These are phyloP conservation scores for Cantharis nigra DNA, from an alignment of 2,888 invertebrate species.

Conservation along the genomic window DNA sequence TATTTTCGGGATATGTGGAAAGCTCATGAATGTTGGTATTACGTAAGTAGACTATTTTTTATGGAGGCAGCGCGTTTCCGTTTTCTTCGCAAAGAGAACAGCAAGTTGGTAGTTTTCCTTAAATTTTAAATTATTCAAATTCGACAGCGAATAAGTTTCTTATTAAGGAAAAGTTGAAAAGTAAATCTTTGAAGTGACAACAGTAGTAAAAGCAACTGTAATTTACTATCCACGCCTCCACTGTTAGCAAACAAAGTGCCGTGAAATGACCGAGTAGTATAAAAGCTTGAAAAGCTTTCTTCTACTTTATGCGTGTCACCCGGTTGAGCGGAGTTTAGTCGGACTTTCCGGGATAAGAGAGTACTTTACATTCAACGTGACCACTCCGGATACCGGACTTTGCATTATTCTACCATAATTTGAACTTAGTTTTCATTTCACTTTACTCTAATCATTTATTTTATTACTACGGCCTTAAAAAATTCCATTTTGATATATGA, in stretches of 20 bases:
- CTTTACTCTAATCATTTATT: slow-evolving; percentile 12
- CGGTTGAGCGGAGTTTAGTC: slow-evolving; percentile 31
- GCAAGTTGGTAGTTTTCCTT: neutral
- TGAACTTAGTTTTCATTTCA: slow-evolving; percentile 8
- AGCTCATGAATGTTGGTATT: slow-evolving; percentile 7
- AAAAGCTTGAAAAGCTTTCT: slow-evolving; percentile 33
- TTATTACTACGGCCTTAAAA: neutral
- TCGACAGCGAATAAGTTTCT: neutral
- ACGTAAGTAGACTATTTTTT: slow-evolving; percentile 10
- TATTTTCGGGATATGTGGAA: slow-evolving; percentile 35
- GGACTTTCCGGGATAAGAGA: slow-evolving; percentile 34
- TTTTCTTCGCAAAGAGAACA: neutral
- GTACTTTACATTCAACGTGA: slow-evolving; percentile 37
- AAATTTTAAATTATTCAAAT: neutral
- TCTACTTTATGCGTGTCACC: slow-evolving; percentile 33
- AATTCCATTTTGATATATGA: neutral
- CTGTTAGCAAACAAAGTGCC: slow-evolving; percentile 33
- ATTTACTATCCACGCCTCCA: slow-evolving; percentile 32
- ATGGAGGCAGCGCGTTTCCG: slow-evolving; percentile 4
- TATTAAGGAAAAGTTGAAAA: slow-evolving; percentile 13
- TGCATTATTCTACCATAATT: slow-evolving; percentile 13
- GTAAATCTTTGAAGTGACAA: slow-evolving; percentile 24
- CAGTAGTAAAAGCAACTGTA: slow-evolving; percentile 28
- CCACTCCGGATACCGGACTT: slow-evolving; percentile 26
- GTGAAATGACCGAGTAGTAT: slow-evolving; percentile 31